Percentiles rank a stretch among this genome's conserved stretches.
Evolutionary conservation across 1,140 invertebrate genomes (phyloP).

Genomic region (Aradophagus sp.): DNA sequence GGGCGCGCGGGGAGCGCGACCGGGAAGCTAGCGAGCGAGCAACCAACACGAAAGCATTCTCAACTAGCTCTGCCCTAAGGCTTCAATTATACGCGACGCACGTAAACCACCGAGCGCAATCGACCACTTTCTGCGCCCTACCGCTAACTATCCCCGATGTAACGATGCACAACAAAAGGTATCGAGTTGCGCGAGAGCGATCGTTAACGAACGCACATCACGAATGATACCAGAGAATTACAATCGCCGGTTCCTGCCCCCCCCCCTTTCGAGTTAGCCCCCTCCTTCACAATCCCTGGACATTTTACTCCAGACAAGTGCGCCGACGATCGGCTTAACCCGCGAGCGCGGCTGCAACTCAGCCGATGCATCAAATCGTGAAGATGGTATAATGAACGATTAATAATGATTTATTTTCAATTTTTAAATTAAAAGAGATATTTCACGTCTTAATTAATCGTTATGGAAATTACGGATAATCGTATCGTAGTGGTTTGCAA

Average conservation of each 20-base stretch:
- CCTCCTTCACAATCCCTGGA: neutral
- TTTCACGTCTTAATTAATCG: too few relatives aligned
- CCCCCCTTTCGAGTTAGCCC: neutral
- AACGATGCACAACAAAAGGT: constrained; percentile 72
- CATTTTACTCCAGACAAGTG: constrained; percentile 43
- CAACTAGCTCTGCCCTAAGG: constrained; percentile 60
- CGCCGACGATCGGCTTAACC: constrained; percentile 36
- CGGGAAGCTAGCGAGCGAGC: too few relatives aligned
- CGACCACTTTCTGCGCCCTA: constrained; percentile 67
- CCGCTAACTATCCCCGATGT: constrained; percentile 64
- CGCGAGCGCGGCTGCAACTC: constrained; percentile 33
- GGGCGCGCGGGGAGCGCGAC: constrained; percentile 7
- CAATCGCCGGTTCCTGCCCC: constrained; percentile 38
- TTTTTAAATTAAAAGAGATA: too few relatives aligned
- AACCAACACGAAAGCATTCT: constrained; percentile 54
- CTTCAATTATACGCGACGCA: constrained; percentile 65
- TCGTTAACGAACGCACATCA: constrained; percentile 68
- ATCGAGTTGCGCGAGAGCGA: constrained; percentile 66
- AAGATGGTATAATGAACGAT: constrained; percentile 12
- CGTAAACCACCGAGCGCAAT: constrained; percentile 66
- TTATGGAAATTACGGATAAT: too few relatives aligned
- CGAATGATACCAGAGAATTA: constrained; percentile 58
- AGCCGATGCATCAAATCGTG: constrained; percentile 3
- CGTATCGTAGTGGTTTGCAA: too few relatives aligned
- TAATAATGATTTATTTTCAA: constrained; percentile 26